Conservation (phyloP, 2,797 vertebrate genomes). For the Characodon lateralis region DNA sequence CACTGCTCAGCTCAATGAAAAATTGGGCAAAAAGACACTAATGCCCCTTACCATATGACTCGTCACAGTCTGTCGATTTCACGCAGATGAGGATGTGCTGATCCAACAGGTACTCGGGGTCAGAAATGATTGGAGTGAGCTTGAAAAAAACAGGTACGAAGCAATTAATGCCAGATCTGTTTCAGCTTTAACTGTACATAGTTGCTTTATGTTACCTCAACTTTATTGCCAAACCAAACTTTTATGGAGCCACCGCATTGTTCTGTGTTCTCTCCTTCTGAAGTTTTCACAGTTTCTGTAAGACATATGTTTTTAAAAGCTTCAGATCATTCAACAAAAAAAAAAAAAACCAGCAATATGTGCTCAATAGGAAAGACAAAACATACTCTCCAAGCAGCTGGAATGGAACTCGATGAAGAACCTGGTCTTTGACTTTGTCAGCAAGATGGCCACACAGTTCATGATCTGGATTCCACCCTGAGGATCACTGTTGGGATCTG, state of each 20-base stretch:
- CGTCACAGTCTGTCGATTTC: constrained; percentile 94
- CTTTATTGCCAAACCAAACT: constrained; percentile 88
- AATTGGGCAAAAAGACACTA: neutral
- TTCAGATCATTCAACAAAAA: neutral
- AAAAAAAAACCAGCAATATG: neutral
- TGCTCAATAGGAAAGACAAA: neutral
- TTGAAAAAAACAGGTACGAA: constrained; percentile 57
- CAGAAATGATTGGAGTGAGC: constrained; percentile 98
- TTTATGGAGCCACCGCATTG: constrained; percentile 86
- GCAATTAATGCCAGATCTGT: neutral
- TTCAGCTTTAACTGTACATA: neutral
- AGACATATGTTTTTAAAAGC: constrained; percentile 8
- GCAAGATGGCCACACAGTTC: constrained; percentile 87
- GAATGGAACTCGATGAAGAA: constrained; percentile 98
- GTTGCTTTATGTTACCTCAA: constrained; percentile 84
- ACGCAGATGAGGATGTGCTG: constrained; percentile 97
- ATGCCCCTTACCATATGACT: constrained; percentile 89
- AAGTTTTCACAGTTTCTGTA: constrained; percentile 91
- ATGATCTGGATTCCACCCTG: constrained; percentile 92
- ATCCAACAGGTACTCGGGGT: constrained; percentile 95
- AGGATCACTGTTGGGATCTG: constrained; percentile 85
- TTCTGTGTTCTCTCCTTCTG: constrained; percentile 93
- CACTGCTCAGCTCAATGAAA: neutral
- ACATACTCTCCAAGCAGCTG: constrained; percentile 93
- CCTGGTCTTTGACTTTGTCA: constrained; percentile 96